Evolutionary conservation across 2,888 invertebrate species (phyloP).

Genomic region (Alentia gelatinosa): DNA sequence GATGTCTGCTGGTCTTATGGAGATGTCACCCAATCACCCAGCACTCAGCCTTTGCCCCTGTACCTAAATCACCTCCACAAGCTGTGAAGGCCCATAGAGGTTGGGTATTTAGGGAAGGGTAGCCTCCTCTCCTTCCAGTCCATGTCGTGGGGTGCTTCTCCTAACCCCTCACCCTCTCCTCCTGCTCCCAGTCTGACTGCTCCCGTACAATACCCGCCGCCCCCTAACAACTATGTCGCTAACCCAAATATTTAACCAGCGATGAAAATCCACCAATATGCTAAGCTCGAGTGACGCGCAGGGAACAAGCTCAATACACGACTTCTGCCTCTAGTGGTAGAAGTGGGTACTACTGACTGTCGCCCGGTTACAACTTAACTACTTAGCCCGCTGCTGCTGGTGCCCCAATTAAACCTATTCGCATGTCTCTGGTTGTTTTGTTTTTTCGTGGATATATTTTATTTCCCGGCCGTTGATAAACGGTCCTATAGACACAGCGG

Average conservation of each 20-base stretch:
- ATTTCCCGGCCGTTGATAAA: background rate
- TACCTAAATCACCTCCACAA: too few relatives aligned
- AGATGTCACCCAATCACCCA: too few relatives aligned
- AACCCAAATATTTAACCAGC: conserved; percentile 16
- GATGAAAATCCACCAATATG: background rate
- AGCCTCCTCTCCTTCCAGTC: background rate
- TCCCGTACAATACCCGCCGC: background rate
- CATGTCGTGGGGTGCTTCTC: background rate
- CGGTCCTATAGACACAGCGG: background rate
- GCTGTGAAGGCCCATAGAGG: too few relatives aligned
- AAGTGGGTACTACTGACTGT: background rate
- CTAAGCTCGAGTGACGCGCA: background rate
- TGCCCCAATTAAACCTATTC: background rate
- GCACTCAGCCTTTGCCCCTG: too few relatives aligned
- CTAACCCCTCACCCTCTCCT: background rate
- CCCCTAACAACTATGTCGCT: background rate
- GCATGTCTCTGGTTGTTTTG: background rate
- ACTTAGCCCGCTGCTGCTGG: background rate
- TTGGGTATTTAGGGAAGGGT: too few relatives aligned
- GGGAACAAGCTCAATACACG: too few relatives aligned
- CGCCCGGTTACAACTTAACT: background rate
- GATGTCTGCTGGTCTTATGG: too few relatives aligned
- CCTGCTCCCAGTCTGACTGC: background rate
- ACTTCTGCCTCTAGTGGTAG: background rate
- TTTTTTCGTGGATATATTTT: too few relatives aligned